Evolutionary conservation across 2,888 invertebrate genomes (phyloP).

Genomic region (Pseudoips prasinana): DNA sequence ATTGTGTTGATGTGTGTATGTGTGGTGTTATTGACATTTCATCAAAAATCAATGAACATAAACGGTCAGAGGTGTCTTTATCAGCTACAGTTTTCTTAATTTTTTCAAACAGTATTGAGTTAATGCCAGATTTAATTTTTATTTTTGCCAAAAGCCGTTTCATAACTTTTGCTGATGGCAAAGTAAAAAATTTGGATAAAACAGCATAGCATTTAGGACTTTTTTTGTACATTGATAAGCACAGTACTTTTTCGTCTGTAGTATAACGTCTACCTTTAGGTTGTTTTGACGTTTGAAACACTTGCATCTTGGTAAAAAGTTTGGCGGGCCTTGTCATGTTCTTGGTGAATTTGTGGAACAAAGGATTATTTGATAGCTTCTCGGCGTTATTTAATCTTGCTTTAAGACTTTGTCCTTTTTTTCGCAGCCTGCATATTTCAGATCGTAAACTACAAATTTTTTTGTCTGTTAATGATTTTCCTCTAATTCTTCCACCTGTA

Average conservation of each 20-base stretch:
- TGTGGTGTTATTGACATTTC: no score
- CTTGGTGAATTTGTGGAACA: background rate
- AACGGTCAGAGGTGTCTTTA: background rate
- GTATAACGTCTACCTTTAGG: conserved; percentile 3
- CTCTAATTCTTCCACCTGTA: no score
- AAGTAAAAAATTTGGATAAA: conserved; percentile 3
- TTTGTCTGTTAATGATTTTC: no score
- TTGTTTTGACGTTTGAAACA: background rate
- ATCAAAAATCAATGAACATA: no score
- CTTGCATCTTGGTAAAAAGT: conserved; percentile 2
- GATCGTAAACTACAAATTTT: background rate
- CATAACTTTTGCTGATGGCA: background rate
- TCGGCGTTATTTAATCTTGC: background rate
- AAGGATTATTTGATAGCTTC: background rate
- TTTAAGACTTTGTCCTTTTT: background rate
- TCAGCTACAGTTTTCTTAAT: background rate
- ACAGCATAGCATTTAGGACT: conserved; percentile 2
- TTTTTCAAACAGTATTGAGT: conserved; percentile 1
- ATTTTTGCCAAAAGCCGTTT: background rate
- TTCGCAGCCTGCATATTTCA: conserved; percentile 5
- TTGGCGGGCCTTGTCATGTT: conserved; percentile 1
- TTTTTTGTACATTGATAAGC: conserved; percentile 1
- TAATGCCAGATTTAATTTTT: conserved; percentile 1
- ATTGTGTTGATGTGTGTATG: no score
- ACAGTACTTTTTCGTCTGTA: background rate